These are phyloP conservation scores for Galeruca laticollis DNA, from an alignment of 2,888 invertebrate genomes.

Conservation along the genomic window DNA sequence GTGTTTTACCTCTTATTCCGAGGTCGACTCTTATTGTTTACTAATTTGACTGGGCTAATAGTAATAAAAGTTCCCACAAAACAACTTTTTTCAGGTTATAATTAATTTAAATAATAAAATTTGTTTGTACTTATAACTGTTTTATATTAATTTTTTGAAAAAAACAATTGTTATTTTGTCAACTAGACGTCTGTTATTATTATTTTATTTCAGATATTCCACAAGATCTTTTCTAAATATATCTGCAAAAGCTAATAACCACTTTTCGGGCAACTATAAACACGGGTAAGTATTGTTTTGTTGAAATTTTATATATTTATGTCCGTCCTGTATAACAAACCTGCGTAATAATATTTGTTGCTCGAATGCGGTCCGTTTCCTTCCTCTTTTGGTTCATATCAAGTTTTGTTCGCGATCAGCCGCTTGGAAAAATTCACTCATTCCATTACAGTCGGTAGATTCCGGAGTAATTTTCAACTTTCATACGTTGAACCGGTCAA, in stretches of 20 bases:
- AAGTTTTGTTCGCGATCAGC: constrained; percentile 16
- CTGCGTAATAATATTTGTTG: constrained; percentile 1
- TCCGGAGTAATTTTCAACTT: too few species aligned
- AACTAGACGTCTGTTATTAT: neutral
- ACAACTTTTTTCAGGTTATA: too few species aligned
- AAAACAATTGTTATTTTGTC: too few species aligned
- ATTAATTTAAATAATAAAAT: too few species aligned
- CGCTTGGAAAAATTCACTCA: constrained; percentile 5
- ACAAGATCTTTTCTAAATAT: constrained; percentile 80
- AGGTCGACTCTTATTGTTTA: too few species aligned
- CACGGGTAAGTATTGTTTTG: constrained; percentile 75
- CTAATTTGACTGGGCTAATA: too few species aligned
- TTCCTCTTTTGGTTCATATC: constrained; percentile 7
- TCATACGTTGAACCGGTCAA: neutral
- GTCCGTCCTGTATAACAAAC: constrained; percentile 9
- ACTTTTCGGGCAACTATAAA: constrained; percentile 73
- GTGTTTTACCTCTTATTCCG: too few species aligned
- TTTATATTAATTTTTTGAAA: too few species aligned
- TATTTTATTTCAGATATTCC: constrained; percentile 73
- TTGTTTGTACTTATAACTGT: too few species aligned
- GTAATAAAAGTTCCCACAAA: too few species aligned
- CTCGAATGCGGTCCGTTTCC: constrained; percentile 17
- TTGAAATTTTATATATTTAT: constrained; percentile 40
- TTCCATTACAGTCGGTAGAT: neutral
- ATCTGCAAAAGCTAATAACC: constrained; percentile 74